Evolutionary conservation across 2,797 vertebrate genomes (phyloP).

Genomic region (Tinamus major): DNA sequence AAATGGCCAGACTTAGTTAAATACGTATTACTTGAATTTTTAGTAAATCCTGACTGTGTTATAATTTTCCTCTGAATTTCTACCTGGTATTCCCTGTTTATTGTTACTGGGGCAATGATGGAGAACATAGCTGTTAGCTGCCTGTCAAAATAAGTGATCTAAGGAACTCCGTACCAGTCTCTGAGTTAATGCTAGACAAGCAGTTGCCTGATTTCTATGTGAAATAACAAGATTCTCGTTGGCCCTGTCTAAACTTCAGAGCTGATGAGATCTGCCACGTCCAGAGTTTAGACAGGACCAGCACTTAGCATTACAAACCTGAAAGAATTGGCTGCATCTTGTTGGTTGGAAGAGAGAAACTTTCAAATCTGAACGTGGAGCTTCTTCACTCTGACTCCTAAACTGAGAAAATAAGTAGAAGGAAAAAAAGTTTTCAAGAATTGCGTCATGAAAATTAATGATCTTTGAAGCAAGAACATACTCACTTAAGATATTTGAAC

Average conservation of each 20-base stretch:
- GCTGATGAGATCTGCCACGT: neutral
- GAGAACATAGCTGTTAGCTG: neutral
- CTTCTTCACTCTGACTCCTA: neutral
- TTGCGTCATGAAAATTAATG: neutral
- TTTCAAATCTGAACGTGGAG: neutral
- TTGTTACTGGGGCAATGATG: neutral
- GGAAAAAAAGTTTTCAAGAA: neutral
- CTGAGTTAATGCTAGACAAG: neutral
- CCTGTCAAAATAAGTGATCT: neutral
- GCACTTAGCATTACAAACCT: neutral
- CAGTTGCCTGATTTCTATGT: neutral
- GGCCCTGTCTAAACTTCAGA: neutral
- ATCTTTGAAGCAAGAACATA: constrained; percentile 18
- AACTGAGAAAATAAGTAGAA: neutral
- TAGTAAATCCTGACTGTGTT: neutral
- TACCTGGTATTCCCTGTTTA: neutral
- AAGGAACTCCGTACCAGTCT: neutral
- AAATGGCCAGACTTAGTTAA: neutral
- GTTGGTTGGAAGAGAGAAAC: neutral
- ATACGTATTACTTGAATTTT: neutral
- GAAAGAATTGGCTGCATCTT: neutral
- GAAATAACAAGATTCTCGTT: neutral
- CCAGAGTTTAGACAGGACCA: neutral
- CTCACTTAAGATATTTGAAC: constrained; percentile 27
- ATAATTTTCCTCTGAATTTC: neutral